Base-by-base conservation (phyloP, 2,888 invertebrate genomes). In the Phasia obesa region DNA sequence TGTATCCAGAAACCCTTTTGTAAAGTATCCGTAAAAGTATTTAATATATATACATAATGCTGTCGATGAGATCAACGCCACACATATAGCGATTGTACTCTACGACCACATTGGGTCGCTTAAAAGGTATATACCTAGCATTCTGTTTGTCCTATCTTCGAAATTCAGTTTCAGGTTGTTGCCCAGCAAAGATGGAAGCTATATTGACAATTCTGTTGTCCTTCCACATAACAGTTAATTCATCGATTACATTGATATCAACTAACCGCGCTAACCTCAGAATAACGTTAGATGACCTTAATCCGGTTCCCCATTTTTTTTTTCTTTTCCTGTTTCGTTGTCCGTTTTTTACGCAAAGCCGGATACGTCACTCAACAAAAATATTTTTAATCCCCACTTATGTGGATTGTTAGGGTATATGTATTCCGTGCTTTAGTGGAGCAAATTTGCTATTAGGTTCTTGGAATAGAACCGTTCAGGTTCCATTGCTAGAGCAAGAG, bases 131-230 rank as follows among this genome's bases (percentile, higher is more conserved):
- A 42, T 70, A 62, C 25, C 19, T 71, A 27, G 7, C 19, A 9
- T 47, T 65, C 7, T 31, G 25, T 67, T 81, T 81, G 13, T 74
- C 80, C 31, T 55, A 76, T 17, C 81, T 55, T 53, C 70, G 35
- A 17, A 57, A 57, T 53, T 69, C 64, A 55, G 53, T 6, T 27
- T 69, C 47, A n/a, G 73, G 81, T 5, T 70, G 35, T 62, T 83
- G 42, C 17, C 80, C 76, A 64, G 57, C 64, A 62, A 85, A 85
- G 2, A 53, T 84, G 51, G 69, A 82, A 49, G 64, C 69, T 47
- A 84, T 51, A 47, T 44, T 84, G n/a, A 76, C 79, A 19, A 75
- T 23, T 81, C 77, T 82, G 59, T 69, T 82, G 23, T 84, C 82
- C 49, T 82, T 82, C 76, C 73, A 82, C 19, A 31, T 64, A 19